Evolutionary conservation across 2,888 invertebrate species (phyloP).

Genomic region (Watsonalla cultraria): DNA sequence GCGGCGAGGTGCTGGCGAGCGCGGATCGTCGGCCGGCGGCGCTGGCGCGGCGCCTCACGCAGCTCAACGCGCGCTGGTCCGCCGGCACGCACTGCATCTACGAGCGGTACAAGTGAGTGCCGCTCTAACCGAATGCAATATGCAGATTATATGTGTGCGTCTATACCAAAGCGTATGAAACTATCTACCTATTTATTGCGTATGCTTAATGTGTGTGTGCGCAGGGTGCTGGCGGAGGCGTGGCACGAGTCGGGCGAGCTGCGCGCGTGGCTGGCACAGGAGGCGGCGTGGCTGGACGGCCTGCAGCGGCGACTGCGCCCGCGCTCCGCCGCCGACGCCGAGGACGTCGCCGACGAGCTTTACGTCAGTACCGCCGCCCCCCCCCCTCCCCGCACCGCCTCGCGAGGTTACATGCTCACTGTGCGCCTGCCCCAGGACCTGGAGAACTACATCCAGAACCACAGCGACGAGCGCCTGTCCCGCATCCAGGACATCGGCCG

Average conservation of each 20-base stretch:
- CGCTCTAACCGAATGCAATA: no score
- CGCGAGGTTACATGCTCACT: constrained; percentile 26
- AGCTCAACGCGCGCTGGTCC: constrained; percentile 85
- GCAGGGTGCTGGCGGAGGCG: constrained; percentile 82
- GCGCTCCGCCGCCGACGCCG: constrained; percentile 89
- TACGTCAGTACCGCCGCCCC: constrained; percentile 65
- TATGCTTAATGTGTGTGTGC: no score
- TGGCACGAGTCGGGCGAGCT: constrained; percentile 88
- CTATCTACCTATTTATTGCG: no score
- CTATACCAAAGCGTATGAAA: no score
- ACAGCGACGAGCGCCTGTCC: constrained; percentile 83
- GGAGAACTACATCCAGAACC: constrained; percentile 88
- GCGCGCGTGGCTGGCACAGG: constrained; percentile 87
- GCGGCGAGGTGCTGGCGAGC: constrained; percentile 76
- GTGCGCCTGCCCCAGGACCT: constrained; percentile 80
- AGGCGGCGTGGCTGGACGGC: constrained; percentile 87
- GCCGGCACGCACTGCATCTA: constrained; percentile 83
- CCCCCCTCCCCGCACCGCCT: constrained; percentile 32
- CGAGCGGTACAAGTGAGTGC: constrained; percentile 78
- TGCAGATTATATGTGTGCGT: no score
- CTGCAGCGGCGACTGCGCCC: constrained; percentile 87
- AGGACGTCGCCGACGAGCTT: constrained; percentile 93
- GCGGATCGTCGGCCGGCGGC: constrained; percentile 74
- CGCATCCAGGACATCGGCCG: constrained; percentile 87
- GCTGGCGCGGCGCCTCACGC: constrained; percentile 82